A percentile compares a stretch with the other conserved stretches of the same genome.
Evolutionary conservation across 2,113 vertebrate species (phyloP).

Genomic region (Cephalopterus ornatus): DNA sequence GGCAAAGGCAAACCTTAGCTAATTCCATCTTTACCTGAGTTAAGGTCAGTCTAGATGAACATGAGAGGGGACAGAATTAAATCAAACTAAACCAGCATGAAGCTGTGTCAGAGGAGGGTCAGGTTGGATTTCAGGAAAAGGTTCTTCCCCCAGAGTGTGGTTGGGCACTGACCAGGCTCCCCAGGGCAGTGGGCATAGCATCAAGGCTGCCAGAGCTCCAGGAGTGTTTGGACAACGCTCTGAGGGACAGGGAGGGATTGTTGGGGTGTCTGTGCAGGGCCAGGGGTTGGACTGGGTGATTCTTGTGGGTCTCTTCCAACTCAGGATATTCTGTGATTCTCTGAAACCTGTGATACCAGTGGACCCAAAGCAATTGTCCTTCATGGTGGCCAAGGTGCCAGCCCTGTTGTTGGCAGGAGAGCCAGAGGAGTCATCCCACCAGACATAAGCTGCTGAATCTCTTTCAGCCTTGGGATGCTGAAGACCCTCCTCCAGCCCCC

Average conservation of each 20-base stretch:
- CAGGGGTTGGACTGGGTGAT: fast-evolving
- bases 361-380: neutral
- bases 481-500: neutral
- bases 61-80: neutral
- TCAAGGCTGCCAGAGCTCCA: neutral
- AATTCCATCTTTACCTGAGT: neutral
- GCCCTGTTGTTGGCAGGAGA: neutral
- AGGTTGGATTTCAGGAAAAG: neutral
- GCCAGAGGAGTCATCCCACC: fast-evolving
- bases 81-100: neutral
- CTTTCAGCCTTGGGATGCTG: neutral
- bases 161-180: neutral
- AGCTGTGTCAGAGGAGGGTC: neutral
- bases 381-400: neutral
- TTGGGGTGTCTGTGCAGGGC: neutral
- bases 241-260: neutral
- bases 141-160: neutral
- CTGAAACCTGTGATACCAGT: fast-evolving
- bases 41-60: neutral
- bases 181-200: neutral
- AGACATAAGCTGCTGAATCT: neutral
- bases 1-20: neutral
- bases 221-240: neutral
- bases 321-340: neutral
- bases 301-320: too few species aligned